These are phyloP conservation scores for Pelodytes ibericus DNA, from an alignment of 2,797 vertebrate genomes.

Conservation along the genomic window DNA sequence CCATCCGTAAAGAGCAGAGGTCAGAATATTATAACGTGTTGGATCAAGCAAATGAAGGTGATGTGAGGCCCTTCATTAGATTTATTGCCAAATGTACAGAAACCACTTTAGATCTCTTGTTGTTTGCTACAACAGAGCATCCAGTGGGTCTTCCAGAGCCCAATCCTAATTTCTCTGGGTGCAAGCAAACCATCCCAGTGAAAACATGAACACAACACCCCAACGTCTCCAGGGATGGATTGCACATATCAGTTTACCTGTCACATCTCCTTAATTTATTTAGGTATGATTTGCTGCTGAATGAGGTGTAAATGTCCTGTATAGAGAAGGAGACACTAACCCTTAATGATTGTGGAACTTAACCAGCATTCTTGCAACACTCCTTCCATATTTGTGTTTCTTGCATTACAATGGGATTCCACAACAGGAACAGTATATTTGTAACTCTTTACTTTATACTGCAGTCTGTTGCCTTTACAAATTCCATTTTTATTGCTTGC, in stretches of 20 bases:
- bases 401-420: no score
- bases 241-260: neutral
- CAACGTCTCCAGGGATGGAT: conserved; percentile 3
- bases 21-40: conserved; percentile 88
- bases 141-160: conserved; percentile 88
- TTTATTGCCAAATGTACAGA: conserved; percentile 95
- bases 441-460: no score
- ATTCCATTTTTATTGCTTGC: no score
- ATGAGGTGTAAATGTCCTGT: neutral
- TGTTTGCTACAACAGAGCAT: conserved; percentile 90
- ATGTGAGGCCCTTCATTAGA: conserved; percentile 93
- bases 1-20: conserved; percentile 92
- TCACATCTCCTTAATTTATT: conserved; percentile 47
- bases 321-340: no score
- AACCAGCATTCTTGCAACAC: no score
- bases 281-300: conserved; percentile 26
- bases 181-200: conserved; percentile 84
- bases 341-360: no score
- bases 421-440: neutral
- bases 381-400: neutral
- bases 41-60: conserved; percentile 93
- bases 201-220: conserved; percentile 74
- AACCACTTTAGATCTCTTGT: conserved; percentile 90
- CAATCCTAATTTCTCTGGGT: conserved; percentile 70
- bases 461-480: no score